These are phyloP conservation scores for Helicoverpa assulta DNA, from an alignment of 2,888 invertebrate species.

Conservation along the genomic window DNA sequence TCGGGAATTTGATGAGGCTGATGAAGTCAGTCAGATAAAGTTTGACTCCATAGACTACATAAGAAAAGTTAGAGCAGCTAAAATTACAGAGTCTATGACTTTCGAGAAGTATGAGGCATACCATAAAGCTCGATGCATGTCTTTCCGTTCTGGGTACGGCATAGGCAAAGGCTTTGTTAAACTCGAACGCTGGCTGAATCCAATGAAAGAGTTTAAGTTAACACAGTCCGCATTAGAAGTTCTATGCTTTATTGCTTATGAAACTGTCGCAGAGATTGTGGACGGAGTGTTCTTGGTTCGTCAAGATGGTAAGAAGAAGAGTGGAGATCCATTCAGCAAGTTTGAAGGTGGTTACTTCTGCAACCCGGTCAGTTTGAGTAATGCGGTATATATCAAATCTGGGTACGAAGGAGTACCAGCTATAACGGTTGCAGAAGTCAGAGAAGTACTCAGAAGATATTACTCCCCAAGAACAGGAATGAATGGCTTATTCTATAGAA, in stretches of 20 bases:
- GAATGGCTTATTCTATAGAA: slow-evolving; percentile 87
- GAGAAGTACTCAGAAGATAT: slow-evolving; percentile 95
- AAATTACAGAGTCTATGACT: slow-evolving; percentile 88
- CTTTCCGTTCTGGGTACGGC: slow-evolving; percentile 91
- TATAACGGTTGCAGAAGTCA: slow-evolving; percentile 94
- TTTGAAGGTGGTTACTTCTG: slow-evolving; percentile 92
- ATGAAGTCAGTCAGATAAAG: slow-evolving; percentile 88
- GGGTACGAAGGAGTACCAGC: slow-evolving; percentile 92
- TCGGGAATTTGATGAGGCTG: slow-evolving; percentile 89
- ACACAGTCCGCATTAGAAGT: slow-evolving; percentile 93
- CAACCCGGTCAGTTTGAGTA: slow-evolving; percentile 90
- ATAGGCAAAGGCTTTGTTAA: slow-evolving; percentile 89
- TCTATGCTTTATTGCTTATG: slow-evolving; percentile 96
- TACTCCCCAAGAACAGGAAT: slow-evolving; percentile 91
- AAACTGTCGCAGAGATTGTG: slow-evolving; percentile 96
- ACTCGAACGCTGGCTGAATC: slow-evolving; percentile 91
- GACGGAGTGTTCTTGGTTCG: slow-evolving; percentile 95
- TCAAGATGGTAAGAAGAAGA: slow-evolving; percentile 93
- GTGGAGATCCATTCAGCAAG: slow-evolving; percentile 93
- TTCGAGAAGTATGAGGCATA: slow-evolving; percentile 93
- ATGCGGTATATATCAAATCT: slow-evolving; percentile 89
- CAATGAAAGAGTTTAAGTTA: slow-evolving; percentile 91
- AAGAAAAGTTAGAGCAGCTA: slow-evolving; percentile 90
- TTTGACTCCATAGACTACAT: slow-evolving; percentile 90
- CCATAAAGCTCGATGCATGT: slow-evolving; percentile 94